Percentiles rank a stretch among this genome's conserved stretches.
Evolutionary conservation across 2,888 invertebrate species (phyloP).

Genomic region (Syritta pipiens): DNA sequence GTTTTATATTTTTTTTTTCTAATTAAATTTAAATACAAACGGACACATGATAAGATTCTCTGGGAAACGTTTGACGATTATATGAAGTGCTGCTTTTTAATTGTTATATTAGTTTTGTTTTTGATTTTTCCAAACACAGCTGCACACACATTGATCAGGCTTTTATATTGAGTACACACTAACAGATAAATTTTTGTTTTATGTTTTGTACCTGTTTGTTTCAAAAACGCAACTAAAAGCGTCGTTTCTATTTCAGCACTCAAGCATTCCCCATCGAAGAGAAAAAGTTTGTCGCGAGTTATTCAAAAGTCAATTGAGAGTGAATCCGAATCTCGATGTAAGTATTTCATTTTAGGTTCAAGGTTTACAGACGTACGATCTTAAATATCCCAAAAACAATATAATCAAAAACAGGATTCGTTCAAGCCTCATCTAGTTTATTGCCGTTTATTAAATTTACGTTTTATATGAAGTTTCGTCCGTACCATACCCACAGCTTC

Average conservation of each 20-base stretch:
- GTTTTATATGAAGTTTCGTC: no score
- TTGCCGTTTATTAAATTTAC: no score
- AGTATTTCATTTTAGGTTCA: no score
- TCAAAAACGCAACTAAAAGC: neutral
- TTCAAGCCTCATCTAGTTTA: no score
- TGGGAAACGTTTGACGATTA: slow-evolving; percentile 40
- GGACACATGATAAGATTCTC: slow-evolving; percentile 5
- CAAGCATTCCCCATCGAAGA: slow-evolving; percentile 97
- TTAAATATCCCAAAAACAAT: no score
- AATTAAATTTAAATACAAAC: slow-evolving; percentile 18
- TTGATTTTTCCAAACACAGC: slow-evolving; percentile 15
- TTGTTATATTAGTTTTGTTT: neutral
- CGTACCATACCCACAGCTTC: no score
- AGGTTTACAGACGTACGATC: no score
- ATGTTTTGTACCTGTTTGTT: neutral
- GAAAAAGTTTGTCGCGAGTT: slow-evolving; percentile 90
- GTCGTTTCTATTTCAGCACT: slow-evolving; percentile 86
- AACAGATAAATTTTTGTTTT: no score
- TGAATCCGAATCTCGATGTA: slow-evolving; percentile 83
- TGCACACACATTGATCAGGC: slow-evolving; percentile 44
- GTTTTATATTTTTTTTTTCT: neutral
- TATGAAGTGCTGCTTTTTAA: neutral
- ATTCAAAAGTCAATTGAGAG: slow-evolving; percentile 85
- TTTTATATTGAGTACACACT: slow-evolving; percentile 37
- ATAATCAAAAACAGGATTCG: no score